These are phyloP conservation scores for Enteromius fasciolatus DNA, from an alignment of 2,797 vertebrate genomes.

Conservation along the genomic window DNA sequence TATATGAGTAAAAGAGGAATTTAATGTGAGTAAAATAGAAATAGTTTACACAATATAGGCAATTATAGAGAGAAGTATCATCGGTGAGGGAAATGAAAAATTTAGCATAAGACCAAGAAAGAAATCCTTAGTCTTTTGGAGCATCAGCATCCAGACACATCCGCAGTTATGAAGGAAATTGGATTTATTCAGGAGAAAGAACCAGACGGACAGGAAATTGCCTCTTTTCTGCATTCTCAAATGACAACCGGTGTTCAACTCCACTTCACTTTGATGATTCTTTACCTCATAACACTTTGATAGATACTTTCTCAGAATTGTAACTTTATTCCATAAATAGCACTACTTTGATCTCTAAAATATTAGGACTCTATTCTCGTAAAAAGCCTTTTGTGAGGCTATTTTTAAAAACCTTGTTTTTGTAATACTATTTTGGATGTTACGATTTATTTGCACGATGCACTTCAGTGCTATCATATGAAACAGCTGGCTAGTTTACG, in stretches of 20 bases:
- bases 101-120: neutral
- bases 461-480: neutral
- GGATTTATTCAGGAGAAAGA: constrained; percentile 12
- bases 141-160: constrained; percentile 3
- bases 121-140: neutral
- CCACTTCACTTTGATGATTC: neutral
- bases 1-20: neutral
- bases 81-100: neutral
- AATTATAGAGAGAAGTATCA: neutral
- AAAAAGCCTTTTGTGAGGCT: neutral
- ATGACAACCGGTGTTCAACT: neutral
- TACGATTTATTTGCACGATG: neutral
- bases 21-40: neutral
- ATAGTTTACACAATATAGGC: neutral
- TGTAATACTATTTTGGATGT: neutral
- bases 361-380: neutral
- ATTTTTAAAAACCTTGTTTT: neutral
- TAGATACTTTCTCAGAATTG: neutral
- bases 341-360: neutral
- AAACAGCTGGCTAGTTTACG: neutral
- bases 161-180: constrained; percentile 10
- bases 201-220: neutral
- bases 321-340: neutral
- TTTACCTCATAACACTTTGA: neutral
- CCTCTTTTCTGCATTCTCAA: neutral